Conservation (phyloP, 2,113 vertebrate species). For the Peromyscus maniculatus region DNA sequence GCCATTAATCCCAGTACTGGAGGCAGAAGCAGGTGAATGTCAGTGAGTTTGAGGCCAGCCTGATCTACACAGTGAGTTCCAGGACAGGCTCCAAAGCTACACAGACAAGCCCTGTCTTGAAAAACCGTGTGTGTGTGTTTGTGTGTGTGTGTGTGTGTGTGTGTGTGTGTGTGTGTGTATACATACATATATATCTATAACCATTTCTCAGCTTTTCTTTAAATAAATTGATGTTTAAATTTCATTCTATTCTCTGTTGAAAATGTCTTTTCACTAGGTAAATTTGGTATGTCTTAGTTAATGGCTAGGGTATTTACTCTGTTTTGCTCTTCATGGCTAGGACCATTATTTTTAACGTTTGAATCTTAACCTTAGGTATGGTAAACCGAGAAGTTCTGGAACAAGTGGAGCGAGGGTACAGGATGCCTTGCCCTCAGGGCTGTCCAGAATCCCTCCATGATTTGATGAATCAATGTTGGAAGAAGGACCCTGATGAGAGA, state of each 20-base stretch:
- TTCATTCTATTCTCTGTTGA: conserved; percentile 24
- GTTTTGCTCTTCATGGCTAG: neutral
- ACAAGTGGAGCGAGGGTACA: conserved; percentile 96
- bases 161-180: too few relatives aligned
- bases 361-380: conserved; percentile 91
- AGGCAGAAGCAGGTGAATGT: too few relatives aligned
- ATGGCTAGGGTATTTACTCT: neutral
- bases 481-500: conserved; percentile 97
- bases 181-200: too few relatives aligned
- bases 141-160: too few relatives aligned
- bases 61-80: too few relatives aligned
- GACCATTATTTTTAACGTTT: neutral
- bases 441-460: conserved; percentile 97
- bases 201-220: neutral
- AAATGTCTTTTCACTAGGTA: conserved; percentile 53
- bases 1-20: too few relatives aligned
- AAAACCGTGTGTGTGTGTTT: too few relatives aligned
- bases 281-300: neutral
- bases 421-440: conserved; percentile 97
- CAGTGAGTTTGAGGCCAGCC: too few relatives aligned
- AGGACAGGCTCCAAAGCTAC: too few relatives aligned
- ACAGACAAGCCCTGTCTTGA: too few relatives aligned
- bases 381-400: conserved; percentile 97
- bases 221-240: conserved; percentile 17
- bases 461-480: conserved; percentile 98